A percentile compares a stretch with the other conserved stretches of the same genome.
These are phyloP conservation scores for Calephelis virginiensis DNA, from an alignment of 1,140 invertebrate genomes.

Conservation along the genomic window DNA sequence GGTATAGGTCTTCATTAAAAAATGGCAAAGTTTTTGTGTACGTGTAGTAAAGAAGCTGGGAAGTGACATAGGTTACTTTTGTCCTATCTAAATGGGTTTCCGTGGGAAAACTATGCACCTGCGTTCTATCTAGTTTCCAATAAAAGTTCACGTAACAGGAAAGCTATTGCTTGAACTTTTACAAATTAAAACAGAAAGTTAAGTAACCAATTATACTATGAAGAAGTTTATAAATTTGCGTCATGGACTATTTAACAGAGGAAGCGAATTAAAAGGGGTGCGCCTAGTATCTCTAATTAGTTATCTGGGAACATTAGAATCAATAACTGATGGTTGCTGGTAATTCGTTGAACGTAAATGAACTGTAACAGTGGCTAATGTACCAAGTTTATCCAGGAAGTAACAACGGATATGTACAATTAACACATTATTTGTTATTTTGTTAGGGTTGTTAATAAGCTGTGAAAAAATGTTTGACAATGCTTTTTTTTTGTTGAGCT, in stretches of 20 bases:
- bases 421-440: conserved; percentile 12
- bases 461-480: neutral
- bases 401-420: conserved; percentile 23
- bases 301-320: conserved; percentile 33
- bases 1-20: no score
- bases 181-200: neutral
- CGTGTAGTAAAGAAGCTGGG: no score
- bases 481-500: neutral
- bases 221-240: conserved; percentile 41
- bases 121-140: no score
- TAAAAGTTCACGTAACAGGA: no score
- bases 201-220: conserved; percentile 17
- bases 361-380: conserved; percentile 12
- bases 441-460: neutral
- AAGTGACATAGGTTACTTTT: no score
- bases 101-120: no score
- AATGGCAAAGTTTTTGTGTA: no score
- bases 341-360: conserved; percentile 21
- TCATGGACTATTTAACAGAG: conserved; percentile 55
- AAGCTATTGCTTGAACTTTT: neutral
- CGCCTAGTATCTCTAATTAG: conserved; percentile 36
- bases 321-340: conserved; percentile 27
- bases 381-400: conserved; percentile 8
- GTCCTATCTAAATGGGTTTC: no score
- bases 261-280: conserved; percentile 51